Evolutionary conservation across 2,113 vertebrate species (phyloP), one percentile per base, ranked within the genome.

Genomic region (Protomyctophum bolini): DNA sequence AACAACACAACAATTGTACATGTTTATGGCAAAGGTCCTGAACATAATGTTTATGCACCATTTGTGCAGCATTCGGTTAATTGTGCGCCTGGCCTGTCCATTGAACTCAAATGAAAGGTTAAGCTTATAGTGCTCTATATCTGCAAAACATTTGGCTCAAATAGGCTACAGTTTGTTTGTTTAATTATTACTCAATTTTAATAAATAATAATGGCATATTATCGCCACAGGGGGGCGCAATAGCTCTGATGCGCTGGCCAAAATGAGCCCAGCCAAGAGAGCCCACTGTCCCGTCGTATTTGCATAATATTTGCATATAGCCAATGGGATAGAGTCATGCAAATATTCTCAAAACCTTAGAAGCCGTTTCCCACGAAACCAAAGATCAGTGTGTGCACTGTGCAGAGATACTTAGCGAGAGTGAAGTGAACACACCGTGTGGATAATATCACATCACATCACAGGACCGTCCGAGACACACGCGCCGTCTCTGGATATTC

Each of bases 311-410:
- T 10, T 52, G 41, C 79, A 68, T 0, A 56, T 73, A 81, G 60
- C 80, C 84, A 79, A 74, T 85, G 73, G 72, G 75, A 12, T 15
- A 9, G 3, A n/a, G 10, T 54, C 76, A 92, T 92, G 90, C 63
- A 87, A 87, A 92, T 90, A 2, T 73, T 45, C 0, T 0, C n/a
- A 12, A 60, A 3, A 72, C 7, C 9, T 47, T 63, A 0, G 15
- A 7, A 58, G 1, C 55, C 7, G 47, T 56, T 69, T 60, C 66
- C 63, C 62, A 21, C 52, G 8, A 60, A 45, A 8, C 64, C 1
- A 5, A 3, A 12, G 3, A 41, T 41, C 33, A 41, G 33, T 41
- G 33, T 2, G 21, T 21, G 21, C 21, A 21, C 21, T 21, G 21
- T 41, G 33, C 33, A 41, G 33, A 41, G 33, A 2, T 41, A 41